These are phyloP conservation scores for Ceratosolen fusciceps DNA, from an alignment of 1,140 invertebrate genomes.

Conservation along the genomic window DNA sequence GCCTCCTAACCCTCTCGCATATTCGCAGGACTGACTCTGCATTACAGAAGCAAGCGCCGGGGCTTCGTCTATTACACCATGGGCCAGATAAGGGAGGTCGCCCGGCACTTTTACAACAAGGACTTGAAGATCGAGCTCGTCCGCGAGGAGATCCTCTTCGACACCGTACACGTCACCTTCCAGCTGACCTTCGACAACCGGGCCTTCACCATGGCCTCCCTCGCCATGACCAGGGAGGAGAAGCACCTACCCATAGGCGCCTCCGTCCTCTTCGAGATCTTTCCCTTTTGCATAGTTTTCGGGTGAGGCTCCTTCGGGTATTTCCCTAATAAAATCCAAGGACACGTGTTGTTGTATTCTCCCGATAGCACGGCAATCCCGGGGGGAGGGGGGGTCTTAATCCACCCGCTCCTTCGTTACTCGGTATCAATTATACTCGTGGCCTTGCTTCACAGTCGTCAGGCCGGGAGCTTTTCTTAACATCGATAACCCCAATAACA, in stretches of 20 bases:
- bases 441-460: too few species aligned
- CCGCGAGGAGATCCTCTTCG: constrained; percentile 86
- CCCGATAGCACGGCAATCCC: too few species aligned
- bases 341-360: too few species aligned
- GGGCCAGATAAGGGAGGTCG: constrained; percentile 95
- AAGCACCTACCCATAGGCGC: constrained; percentile 89
- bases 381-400: too few species aligned
- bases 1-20: constrained; percentile 29
- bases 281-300: constrained; percentile 97
- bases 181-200: constrained; percentile 95
- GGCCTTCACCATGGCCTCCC: constrained; percentile 84
- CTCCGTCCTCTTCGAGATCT: constrained; percentile 94
- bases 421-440: too few species aligned
- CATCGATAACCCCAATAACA: too few species aligned
- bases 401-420: too few species aligned
- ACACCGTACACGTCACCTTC: constrained; percentile 94
- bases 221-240: constrained; percentile 87
- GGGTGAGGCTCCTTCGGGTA: constrained; percentile 74
- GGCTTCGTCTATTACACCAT: constrained; percentile 97
- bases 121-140: constrained; percentile 93
- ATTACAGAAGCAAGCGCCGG: constrained; percentile 92
- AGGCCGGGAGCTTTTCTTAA: too few species aligned
- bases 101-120: constrained; percentile 92
- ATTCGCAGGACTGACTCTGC: constrained; percentile 84
- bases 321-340: too few species aligned